phyloP scores from a whole-genome alignment of 2,113 vertebrate species.

The Neolamprologus modestus region DNA sequence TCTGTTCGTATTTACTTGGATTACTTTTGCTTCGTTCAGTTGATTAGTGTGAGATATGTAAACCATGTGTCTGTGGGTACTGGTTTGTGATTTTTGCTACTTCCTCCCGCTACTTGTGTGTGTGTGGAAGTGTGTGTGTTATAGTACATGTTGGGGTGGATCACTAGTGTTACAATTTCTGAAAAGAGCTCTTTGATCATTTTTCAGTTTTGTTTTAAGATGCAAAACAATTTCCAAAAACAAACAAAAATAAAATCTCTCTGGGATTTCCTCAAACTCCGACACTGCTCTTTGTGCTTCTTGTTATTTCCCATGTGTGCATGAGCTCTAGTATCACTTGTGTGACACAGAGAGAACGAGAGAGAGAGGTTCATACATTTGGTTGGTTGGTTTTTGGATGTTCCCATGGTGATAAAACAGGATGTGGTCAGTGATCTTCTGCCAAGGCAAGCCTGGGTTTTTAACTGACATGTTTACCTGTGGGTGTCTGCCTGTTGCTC shows the following conservation, averaged over 20 bases:
- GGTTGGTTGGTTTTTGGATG: slow-evolving; percentile 19
- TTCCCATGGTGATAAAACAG: slow-evolving; percentile 66
- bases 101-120: neutral
- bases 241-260: neutral
- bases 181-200: neutral
- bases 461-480: slow-evolving; percentile 42
- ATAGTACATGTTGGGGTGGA: neutral
- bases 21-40: neutral
- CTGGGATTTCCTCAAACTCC: neutral
- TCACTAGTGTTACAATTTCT: neutral
- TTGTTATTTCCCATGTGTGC: neutral
- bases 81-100: neutral
- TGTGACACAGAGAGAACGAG: neutral
- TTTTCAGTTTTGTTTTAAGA: neutral
- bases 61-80: neutral
- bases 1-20: neutral
- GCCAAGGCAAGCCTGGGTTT: slow-evolving; percentile 42
- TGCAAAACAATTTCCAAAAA: neutral
- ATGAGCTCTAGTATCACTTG: neutral
- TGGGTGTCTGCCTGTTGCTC: neutral
- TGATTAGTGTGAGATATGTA: neutral
- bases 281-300: neutral
- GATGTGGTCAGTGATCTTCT: slow-evolving; percentile 61
- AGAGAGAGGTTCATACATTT: neutral
- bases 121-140: neutral